Evolutionary conservation across 2,113 vertebrate genomes (phyloP).

Genomic region (Galemys pyrenaicus): DNA sequence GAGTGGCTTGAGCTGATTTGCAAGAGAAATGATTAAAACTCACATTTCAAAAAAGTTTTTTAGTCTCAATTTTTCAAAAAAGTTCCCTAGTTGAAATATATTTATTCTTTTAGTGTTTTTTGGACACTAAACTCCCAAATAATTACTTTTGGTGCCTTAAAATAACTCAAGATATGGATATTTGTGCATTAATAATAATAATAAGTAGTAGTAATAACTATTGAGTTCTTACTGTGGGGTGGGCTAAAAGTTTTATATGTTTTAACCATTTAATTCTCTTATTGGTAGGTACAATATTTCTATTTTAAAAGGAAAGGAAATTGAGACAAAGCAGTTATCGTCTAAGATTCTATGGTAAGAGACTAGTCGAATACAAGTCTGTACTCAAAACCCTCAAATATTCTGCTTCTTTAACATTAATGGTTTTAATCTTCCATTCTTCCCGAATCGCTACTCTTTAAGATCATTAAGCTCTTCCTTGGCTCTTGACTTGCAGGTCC

Average conservation of each 20-base stretch:
- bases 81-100: neutral
- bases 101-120: neutral
- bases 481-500: neutral
- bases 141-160: neutral
- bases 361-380: neutral
- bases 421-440: neutral
- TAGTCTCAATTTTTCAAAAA: neutral
- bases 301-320: slow-evolving; percentile 42
- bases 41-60: neutral
- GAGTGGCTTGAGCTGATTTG: neutral
- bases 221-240: neutral
- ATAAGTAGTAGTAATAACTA: neutral
- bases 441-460: neutral
- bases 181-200: neutral
- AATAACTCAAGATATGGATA: neutral
- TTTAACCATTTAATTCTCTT: neutral
- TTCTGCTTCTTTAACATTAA: neutral
- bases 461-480: neutral
- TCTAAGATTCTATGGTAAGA: neutral
- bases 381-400: neutral
- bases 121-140: neutral
- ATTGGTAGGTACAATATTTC: neutral
- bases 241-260: neutral
- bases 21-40: neutral
- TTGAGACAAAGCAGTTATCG: neutral